These are phyloP conservation scores for Pseudoatta argentina DNA, from an alignment of 1,140 invertebrate species.

Conservation along the genomic window DNA sequence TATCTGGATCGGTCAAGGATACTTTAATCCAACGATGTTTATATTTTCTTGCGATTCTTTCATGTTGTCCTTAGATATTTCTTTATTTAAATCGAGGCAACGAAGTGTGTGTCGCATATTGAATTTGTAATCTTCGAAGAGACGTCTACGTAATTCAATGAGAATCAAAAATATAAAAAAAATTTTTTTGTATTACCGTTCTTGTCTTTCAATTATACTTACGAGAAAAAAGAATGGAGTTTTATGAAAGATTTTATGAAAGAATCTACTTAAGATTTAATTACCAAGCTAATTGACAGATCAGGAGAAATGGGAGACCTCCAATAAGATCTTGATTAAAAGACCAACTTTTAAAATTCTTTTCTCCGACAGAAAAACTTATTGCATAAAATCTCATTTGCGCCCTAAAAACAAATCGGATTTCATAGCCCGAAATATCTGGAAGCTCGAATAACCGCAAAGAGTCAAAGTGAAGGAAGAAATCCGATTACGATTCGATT, in stretches of 20 bases:
- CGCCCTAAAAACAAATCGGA: constrained; percentile 36
- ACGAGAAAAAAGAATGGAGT: too few species aligned
- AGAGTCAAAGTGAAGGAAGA: constrained; percentile 44
- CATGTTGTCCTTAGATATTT: not conserved
- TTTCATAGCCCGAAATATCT: constrained; percentile 27
- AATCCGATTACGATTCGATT: constrained; percentile 62
- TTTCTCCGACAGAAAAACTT: not conserved
- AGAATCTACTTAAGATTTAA: not conserved
- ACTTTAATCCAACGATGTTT: not conserved
- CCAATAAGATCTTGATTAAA: not conserved
- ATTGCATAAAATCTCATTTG: constrained; percentile 18
- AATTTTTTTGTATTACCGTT: not conserved
- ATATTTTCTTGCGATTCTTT: not conserved
- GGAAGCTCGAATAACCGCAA: constrained; percentile 47
- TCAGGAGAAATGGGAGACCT: not conserved
- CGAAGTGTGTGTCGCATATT: not conserved
- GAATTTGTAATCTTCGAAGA: not conserved
- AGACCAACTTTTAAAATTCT: not conserved
- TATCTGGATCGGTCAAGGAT: constrained; percentile 34
- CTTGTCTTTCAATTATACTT: not conserved
- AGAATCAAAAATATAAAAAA: too few species aligned
- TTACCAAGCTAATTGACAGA: not conserved
- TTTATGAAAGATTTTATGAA: not conserved
- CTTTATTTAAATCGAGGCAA: not conserved
- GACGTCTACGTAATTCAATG: too few species aligned